phyloP scores from a whole-genome alignment of 2,888 invertebrate genomes.

The Myopa testacea region DNA sequence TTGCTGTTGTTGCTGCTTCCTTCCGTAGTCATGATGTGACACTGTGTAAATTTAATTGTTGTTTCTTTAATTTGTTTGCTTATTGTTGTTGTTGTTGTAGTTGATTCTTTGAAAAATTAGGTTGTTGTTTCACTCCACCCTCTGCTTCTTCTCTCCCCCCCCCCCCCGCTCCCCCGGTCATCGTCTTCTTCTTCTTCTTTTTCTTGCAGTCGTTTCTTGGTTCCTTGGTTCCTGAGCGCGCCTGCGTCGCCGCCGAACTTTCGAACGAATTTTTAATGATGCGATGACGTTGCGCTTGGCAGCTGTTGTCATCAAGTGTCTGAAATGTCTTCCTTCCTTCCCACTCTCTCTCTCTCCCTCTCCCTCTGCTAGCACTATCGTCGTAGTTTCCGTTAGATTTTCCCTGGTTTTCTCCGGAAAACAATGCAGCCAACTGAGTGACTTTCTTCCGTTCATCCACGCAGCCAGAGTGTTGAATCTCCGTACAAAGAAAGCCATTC shows the following conservation, averaged over 20 bases:
- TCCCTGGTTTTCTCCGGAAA: too few relatives aligned
- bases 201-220: neutral
- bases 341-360: neutral
- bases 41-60: constrained; percentile 26
- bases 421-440: too few relatives aligned
- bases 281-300: constrained; percentile 65
- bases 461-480: too few relatives aligned
- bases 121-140: neutral
- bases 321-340: neutral
- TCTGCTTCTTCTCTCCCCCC: too few relatives aligned
- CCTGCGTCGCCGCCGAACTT: constrained; percentile 18
- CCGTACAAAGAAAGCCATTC: too few relatives aligned
- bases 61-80: constrained; percentile 38
- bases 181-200: neutral
- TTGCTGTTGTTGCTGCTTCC: constrained; percentile 18
- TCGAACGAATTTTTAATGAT: constrained; percentile 41
- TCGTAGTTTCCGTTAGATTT: too few relatives aligned
- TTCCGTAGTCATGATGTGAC: constrained; percentile 27
- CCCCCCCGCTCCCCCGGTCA: too few relatives aligned
- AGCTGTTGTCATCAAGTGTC: constrained; percentile 60
- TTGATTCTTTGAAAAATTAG: neutral
- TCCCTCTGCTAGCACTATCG: too few relatives aligned
- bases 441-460: too few relatives aligned
- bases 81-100: constrained; percentile 8
- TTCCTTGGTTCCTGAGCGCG: constrained; percentile 28